Percentiles rank a stretch among this genome's conserved stretches.
These are phyloP conservation scores for Pelodiscus sinensis DNA, from an alignment of 2,113 vertebrate genomes.

Conservation along the genomic window DNA sequence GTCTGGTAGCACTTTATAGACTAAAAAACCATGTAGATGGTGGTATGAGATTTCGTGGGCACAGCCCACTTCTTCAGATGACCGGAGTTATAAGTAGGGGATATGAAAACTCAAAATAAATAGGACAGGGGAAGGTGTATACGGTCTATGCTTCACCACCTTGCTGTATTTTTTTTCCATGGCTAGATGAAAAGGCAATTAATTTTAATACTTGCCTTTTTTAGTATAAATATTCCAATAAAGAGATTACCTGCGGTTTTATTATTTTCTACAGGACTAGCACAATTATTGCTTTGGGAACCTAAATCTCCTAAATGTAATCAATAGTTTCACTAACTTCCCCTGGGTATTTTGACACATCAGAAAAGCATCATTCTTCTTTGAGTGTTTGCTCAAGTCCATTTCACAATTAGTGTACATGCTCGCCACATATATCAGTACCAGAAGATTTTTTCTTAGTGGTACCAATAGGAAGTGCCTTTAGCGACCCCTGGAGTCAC, in stretches of 20 bases:
- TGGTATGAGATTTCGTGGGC: no score
- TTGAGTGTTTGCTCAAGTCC: background rate
- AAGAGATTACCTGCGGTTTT: background rate
- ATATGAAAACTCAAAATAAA: no score
- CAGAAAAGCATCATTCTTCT: background rate
- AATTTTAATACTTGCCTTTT: background rate
- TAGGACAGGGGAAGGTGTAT: no score
- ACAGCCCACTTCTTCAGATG: no score
- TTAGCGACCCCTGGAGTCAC: no score
- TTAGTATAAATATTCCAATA: background rate
- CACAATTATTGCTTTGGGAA: background rate
- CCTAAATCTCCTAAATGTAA: background rate
- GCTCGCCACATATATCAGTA: no score
- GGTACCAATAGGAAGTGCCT: no score
- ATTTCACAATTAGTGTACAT: background rate
- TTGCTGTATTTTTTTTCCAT: background rate
- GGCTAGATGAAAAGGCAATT: background rate
- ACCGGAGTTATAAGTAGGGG: no score
- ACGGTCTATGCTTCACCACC: background rate
- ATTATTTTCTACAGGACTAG: background rate
- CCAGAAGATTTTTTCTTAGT: no score
- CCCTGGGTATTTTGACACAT: background rate
- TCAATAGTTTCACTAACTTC: background rate
- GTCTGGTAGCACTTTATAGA: no score
- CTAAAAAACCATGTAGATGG: no score